Evolutionary conservation across 64 coral and sea anemone genomes (phyloP).

Genomic region (Stichodactyla helianthus): DNA sequence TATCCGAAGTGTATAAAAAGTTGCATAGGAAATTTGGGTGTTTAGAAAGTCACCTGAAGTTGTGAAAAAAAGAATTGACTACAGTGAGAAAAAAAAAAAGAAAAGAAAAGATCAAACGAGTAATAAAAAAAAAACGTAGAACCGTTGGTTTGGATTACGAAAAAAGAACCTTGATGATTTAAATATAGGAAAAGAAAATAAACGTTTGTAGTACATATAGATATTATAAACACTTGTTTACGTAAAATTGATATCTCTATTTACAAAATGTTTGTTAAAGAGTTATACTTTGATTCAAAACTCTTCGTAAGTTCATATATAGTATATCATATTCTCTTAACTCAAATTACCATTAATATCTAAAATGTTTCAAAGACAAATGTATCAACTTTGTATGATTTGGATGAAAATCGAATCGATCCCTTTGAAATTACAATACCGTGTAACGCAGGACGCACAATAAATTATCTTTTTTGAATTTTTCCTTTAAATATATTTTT

Average conservation of each 20-base stretch:
- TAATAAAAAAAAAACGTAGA: neutral
- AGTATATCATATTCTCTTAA: neutral
- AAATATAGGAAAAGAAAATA: neutral
- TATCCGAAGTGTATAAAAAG: neutral
- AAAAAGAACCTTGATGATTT: neutral
- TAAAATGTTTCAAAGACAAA: neutral
- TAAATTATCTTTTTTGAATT: neutral
- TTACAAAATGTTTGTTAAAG: neutral
- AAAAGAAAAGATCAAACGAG: neutral
- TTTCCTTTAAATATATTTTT: neutral
- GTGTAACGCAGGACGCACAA: neutral
- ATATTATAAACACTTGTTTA: neutral
- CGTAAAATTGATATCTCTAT: neutral
- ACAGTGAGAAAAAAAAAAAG: neutral
- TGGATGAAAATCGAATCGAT: neutral
- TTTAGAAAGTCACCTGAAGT: neutral
- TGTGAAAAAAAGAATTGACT: neutral
- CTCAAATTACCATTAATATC: neutral
- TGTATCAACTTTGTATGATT: neutral
- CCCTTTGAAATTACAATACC: neutral
- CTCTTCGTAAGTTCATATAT: neutral
- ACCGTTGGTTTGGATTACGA: neutral
- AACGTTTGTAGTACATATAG: neutral
- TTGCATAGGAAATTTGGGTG: neutral
- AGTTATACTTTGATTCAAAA: neutral